Evolutionary conservation across 2,888 invertebrate genomes (phyloP).

Genomic region (Hemistola chrysoprasaria): DNA sequence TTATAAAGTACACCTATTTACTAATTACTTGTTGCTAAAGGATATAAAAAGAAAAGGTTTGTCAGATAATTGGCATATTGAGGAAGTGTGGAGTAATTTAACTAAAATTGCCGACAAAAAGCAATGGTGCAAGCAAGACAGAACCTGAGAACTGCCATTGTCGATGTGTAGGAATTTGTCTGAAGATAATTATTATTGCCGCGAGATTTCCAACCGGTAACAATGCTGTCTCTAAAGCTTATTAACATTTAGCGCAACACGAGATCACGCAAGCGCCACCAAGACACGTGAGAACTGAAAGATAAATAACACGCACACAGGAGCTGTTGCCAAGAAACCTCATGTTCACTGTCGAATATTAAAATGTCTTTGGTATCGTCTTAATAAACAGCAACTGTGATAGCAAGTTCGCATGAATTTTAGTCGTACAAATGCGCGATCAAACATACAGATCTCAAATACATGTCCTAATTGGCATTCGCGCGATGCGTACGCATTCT

Average conservation of each 20-base stretch:
- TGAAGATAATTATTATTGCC: slow-evolving; percentile 60
- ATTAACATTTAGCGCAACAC: slow-evolving; percentile 46
- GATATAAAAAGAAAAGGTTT: no score
- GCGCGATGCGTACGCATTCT: no score
- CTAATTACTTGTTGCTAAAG: no score
- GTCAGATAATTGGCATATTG: slow-evolving; percentile 8
- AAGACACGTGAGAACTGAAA: slow-evolving; percentile 27
- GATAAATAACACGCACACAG: slow-evolving; percentile 8
- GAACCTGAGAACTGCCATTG: slow-evolving; percentile 32
- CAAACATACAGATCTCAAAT: no score
- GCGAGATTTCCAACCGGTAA: slow-evolving; percentile 60
- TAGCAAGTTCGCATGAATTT: no score
- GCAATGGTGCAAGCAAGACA: slow-evolving; percentile 27
- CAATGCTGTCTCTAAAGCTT: slow-evolving; percentile 54
- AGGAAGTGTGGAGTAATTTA: slow-evolving; percentile 29
- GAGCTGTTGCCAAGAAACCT: slow-evolving; percentile 9
- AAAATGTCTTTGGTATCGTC: background rate
- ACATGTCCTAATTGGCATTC: no score
- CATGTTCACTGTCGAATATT: slow-evolving; percentile 1
- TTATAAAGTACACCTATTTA: no score
- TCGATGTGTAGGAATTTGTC: slow-evolving; percentile 38
- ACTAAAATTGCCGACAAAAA: slow-evolving; percentile 28
- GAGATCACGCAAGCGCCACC: slow-evolving; percentile 29
- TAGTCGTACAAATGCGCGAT: no score
- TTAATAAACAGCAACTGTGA: no score